Evolutionary conservation across 2,797 vertebrate species (phyloP).

Genomic region (Aldrovandia affinis): DNA sequence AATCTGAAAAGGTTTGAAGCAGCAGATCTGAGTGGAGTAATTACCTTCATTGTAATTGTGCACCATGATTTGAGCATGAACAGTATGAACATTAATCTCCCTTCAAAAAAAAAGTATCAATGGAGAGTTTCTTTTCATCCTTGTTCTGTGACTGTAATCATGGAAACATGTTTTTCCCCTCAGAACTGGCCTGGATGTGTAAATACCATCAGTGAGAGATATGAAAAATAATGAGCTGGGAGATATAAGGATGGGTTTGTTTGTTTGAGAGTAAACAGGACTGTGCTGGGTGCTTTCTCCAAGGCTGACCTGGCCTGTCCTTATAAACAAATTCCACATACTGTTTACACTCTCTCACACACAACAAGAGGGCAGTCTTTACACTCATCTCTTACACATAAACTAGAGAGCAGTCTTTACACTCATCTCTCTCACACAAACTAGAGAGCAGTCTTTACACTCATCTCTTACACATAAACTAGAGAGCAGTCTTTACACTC

Average conservation of each 20-base stretch:
- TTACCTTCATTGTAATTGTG: not conserved
- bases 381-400: too few species aligned
- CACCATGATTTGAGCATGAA: not conserved
- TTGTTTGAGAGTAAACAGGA: constrained; percentile 28
- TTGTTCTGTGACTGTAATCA: not conserved
- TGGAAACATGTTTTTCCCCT: not conserved
- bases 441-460: too few species aligned
- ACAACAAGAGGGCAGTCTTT: not conserved
- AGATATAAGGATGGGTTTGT: constrained; percentile 11
- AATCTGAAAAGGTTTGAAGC: not conserved
- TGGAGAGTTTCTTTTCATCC: not conserved
- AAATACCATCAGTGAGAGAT: not conserved
- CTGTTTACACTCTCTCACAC: constrained; percentile 13
- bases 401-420: not conserved
- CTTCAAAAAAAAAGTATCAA: not conserved
- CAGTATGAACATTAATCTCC: not conserved
- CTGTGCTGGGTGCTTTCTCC: not conserved
- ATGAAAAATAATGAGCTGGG: not conserved
- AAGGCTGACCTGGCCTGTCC: not conserved
- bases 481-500: too few species aligned
- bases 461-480: constrained; percentile 11
- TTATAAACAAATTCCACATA: constrained; percentile 28
- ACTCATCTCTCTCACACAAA: too few species aligned
- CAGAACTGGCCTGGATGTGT: not conserved
- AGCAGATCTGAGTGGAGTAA: not conserved